phyloP scores from a whole-genome alignment of 1,140 invertebrate species.

The Colletes gigas region DNA sequence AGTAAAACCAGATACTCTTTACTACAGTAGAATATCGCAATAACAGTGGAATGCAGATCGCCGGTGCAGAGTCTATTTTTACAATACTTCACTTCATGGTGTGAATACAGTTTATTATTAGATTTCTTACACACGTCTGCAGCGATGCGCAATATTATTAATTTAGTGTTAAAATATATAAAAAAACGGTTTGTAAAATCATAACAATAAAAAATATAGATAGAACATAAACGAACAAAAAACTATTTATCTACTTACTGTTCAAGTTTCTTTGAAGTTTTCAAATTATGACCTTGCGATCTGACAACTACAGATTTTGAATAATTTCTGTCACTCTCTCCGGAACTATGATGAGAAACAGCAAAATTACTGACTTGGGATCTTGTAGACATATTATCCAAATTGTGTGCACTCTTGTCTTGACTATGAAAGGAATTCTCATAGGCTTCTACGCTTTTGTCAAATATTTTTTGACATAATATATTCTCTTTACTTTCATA shows the following conservation, averaged over 20 bases:
- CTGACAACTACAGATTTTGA: constrained; percentile 76
- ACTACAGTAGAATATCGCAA: constrained; percentile 40
- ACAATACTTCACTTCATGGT: constrained; percentile 69
- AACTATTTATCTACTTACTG: constrained; percentile 71
- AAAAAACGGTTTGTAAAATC: not conserved
- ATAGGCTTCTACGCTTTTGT: constrained; percentile 46
- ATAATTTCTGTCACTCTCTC: constrained; percentile 76
- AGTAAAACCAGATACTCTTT: constrained; percentile 5
- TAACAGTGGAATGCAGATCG: constrained; percentile 60
- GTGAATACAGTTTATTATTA: constrained; percentile 77
- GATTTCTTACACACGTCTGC: constrained; percentile 54
- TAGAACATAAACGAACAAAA: constrained; percentile 9
- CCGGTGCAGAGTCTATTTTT: constrained; percentile 75
- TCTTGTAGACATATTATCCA: constrained; percentile 72
- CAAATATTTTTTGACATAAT: constrained; percentile 31
- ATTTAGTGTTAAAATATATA: constrained; percentile 14
- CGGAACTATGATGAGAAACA: constrained; percentile 76
- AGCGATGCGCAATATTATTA: constrained; percentile 47
- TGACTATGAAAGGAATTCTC: constrained; percentile 55
- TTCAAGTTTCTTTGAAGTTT: constrained; percentile 76
- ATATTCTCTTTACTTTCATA: constrained; percentile 62
- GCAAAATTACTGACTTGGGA: constrained; percentile 77
- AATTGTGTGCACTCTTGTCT: constrained; percentile 60
- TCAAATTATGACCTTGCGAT: constrained; percentile 72
- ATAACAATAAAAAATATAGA: not conserved